Conservation (phyloP, 2,888 invertebrate species). For the Hirudinaria manillensis region DNA sequence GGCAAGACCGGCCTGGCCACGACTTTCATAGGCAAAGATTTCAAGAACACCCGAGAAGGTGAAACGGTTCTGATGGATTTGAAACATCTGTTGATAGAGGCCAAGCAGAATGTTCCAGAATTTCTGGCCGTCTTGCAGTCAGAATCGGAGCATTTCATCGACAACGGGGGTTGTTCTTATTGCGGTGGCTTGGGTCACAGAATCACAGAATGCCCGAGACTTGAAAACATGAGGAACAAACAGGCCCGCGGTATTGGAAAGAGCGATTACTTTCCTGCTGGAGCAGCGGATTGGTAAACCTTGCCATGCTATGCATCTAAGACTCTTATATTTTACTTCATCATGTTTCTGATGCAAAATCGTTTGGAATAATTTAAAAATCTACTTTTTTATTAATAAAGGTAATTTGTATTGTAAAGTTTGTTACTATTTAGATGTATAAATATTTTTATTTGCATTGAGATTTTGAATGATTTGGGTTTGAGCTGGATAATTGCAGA, state of each 20-base stretch:
- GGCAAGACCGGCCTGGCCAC: slow-evolving; percentile 86
- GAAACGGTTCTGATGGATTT: slow-evolving; percentile 87
- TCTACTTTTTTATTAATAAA: too few relatives aligned
- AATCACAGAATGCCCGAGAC: slow-evolving; percentile 96
- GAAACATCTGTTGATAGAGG: slow-evolving; percentile 88
- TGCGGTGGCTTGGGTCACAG: slow-evolving; percentile 97
- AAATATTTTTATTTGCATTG: too few relatives aligned
- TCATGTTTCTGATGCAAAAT: too few relatives aligned
- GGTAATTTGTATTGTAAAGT: too few relatives aligned
- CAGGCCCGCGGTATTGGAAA: slow-evolving; percentile 79
- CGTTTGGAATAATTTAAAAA: too few relatives aligned
- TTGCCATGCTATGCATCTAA: too few relatives aligned
- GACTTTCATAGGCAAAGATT: slow-evolving; percentile 66
- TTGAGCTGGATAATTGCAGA: too few relatives aligned
- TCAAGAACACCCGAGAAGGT: slow-evolving; percentile 72
- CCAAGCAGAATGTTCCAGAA: slow-evolving; percentile 84
- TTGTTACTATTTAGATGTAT: too few relatives aligned
- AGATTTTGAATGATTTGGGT: too few relatives aligned
- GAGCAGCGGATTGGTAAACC: slow-evolving; percentile 52
- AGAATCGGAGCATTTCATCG: slow-evolving; percentile 80
- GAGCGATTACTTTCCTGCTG: slow-evolving; percentile 67
- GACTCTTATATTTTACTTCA: too few relatives aligned
- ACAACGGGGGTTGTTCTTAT: slow-evolving; percentile 85
- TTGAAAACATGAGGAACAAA: slow-evolving; percentile 94
- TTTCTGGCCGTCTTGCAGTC: slow-evolving; percentile 83